Base-by-base conservation (phyloP, 1,140 invertebrate genomes). In the Stratiolaelaps scimitus region DNA sequence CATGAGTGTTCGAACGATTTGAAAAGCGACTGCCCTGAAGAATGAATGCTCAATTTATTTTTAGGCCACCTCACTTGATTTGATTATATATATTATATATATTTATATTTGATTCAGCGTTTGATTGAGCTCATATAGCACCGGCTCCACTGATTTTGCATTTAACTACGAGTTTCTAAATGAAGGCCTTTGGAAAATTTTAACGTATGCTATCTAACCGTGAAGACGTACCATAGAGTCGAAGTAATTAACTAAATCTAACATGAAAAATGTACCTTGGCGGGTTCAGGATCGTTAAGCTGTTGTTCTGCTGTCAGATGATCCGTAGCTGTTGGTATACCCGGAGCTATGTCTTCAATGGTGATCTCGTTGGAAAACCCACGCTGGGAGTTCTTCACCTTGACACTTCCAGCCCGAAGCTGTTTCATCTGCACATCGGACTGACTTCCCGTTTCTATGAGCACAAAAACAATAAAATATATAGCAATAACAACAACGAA, bases 121-220 rank as follows among this genome's bases (percentile, higher is more conserved):
- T n/a, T n/a, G n/a, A n/a, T n/a, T n/a, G n/a, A n/a, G n/a, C n/a
- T 60, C 53, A 60, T 60, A 28, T 13, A n/a, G n/a, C 20, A 13
- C 53, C 13, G 13, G 53, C n/a, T 60, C 23, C n/a, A 13, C 53
- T n/a, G 13, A 34, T 20, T 65, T 48, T 29, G 17, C 15, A 19
- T n/a, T n/a, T n/a, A n/a, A n/a, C n/a, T n/a, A n/a, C n/a, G n/a
- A n/a, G n/a, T n/a, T n/a, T n/a, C n/a, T n/a, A n/a, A n/a, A n/a
- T n/a, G n/a, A n/a, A n/a, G n/a, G n/a, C n/a, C n/a, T n/a, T n/a
- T n/a, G n/a, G n/a, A n/a, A n/a, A n/a, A n/a, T n/a, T n/a, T n/a
- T n/a, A n/a, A n/a, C n/a, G n/a, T n/a, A n/a, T n/a, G 68, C 10
- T 0, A 30, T 44, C 30, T 69, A 26, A 56, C 65, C 64, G 43